Base-by-base conservation (phyloP, 2,888 invertebrate species). In the Eucera pruinosa region DNA sequence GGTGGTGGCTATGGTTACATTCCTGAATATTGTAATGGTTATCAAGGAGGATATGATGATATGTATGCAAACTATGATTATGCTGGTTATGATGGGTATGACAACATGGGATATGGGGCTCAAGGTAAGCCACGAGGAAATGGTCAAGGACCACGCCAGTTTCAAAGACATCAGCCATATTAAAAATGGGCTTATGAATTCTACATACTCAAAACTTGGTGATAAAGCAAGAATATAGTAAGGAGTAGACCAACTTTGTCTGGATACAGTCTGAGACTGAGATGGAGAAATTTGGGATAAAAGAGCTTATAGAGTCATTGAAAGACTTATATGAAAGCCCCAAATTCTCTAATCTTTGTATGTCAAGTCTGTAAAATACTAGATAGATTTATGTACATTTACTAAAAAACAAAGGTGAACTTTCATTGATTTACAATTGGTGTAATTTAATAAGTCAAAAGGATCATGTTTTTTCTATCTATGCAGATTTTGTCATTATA, bases 91-190 rank as follows among this genome's bases (percentile, higher is more conserved):
- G 92, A 92, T n/a, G 91, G 90, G 18, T 93, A 92, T 57, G 89
- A 92, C 52, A 91, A 90, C 58, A 89, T 89, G 89, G 91, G 90
- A 52, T 90, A 91, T 20, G 84, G 88, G 41, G 83, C 76, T 54
- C 91, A 88, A 69, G 89, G 90, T 67, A 92, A 92, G 83, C 92
- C 92, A 18, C 84, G 92, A 81, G 92, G 92, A 73, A 91, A 90
- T 36, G 90, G 90, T 66, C 91, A 89, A 60, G 92, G 92, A 61
- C 91, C 91, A 2, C 90, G 92, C 82, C 92, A 91, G 76, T 92
- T 92, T 86, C 92, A 92, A 83, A 89, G 92, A 91, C 92, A 92
- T 85, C 92, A 92, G 83, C 92, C 92, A 30, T 93, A 93, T 83
- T 92, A 75, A 74, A 48, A 87, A 43, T 43, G 81, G 74, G 80